phyloP scores from a whole-genome alignment of 2,797 vertebrate species.

The Zalophus californianus region DNA sequence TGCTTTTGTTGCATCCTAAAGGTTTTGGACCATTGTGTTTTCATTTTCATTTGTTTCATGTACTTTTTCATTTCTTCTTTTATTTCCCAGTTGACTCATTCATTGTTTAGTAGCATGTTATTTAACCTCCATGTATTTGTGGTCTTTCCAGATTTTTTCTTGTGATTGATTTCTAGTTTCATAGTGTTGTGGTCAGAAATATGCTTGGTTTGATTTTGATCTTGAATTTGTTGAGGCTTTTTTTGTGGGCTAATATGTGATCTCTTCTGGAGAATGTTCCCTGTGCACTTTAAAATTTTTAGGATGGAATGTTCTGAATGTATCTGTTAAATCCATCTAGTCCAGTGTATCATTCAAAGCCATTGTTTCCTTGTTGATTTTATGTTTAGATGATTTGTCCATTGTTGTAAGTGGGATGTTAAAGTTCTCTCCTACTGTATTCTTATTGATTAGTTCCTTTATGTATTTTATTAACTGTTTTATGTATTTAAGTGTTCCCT shows the following conservation, averaged over 20 bases:
- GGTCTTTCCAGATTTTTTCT: background rate
- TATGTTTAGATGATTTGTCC: background rate
- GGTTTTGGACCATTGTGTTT: background rate
- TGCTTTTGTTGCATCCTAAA: background rate
- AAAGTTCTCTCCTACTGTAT: background rate
- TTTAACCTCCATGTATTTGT: background rate
- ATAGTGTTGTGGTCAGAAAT: background rate
- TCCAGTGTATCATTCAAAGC: background rate
- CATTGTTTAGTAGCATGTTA: background rate
- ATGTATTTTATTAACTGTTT: background rate
- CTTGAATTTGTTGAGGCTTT: background rate
- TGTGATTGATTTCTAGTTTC: background rate
- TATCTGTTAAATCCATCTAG: background rate
- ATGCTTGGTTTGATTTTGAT: background rate
- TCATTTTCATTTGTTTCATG: background rate
- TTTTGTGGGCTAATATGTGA: background rate
- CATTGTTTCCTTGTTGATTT: background rate
- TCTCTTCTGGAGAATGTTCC: background rate
- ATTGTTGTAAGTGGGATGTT: background rate
- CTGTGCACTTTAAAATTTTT: background rate
- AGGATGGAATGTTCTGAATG: background rate
- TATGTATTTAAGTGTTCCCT: background rate
- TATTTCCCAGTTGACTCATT: background rate
- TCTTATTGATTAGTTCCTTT: background rate
- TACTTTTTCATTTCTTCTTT: background rate